A percentile compares a stretch with the other conserved stretches of the same genome.
These are phyloP conservation scores for Callosobruchus maculatus DNA, from an alignment of 2,888 invertebrate genomes.

Conservation along the genomic window DNA sequence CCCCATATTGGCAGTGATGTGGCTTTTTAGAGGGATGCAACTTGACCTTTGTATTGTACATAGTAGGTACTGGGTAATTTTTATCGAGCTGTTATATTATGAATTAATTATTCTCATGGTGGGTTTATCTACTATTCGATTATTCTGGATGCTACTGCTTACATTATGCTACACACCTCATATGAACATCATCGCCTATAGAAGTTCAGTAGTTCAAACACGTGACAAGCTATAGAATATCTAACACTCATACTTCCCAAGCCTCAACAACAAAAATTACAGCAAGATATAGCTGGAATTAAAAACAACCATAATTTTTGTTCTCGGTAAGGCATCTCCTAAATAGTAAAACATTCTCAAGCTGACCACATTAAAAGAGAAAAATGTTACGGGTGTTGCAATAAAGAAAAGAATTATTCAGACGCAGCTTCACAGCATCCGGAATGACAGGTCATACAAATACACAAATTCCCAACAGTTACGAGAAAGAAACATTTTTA, in stretches of 20 bases:
- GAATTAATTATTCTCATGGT: too few relatives aligned
- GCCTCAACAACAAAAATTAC: background rate
- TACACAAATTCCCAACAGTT: slow-evolving; percentile 10
- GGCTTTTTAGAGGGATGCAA: too few relatives aligned
- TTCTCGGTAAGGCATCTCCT: background rate
- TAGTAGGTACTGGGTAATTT: too few relatives aligned
- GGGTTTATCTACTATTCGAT: too few relatives aligned
- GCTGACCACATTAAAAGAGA: background rate
- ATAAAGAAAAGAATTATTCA: background rate
- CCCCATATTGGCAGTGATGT: too few relatives aligned
- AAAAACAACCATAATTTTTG: background rate
- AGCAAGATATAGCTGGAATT: background rate
- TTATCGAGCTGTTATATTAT: too few relatives aligned
- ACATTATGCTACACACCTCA: too few relatives aligned
- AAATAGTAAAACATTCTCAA: background rate
- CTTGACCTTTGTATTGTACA: too few relatives aligned
- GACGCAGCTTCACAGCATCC: background rate
- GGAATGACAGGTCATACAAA: background rate
- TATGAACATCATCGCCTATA: too few relatives aligned
- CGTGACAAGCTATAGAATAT: too few relatives aligned
- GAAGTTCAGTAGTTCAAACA: too few relatives aligned
- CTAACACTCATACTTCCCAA: background rate
- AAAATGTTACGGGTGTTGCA: background rate
- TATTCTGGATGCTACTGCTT: too few relatives aligned
- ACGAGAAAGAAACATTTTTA: slow-evolving; percentile 17